phyloP scores from a whole-genome alignment of 2,113 vertebrate genomes.

The Lophura nycthemera region DNA sequence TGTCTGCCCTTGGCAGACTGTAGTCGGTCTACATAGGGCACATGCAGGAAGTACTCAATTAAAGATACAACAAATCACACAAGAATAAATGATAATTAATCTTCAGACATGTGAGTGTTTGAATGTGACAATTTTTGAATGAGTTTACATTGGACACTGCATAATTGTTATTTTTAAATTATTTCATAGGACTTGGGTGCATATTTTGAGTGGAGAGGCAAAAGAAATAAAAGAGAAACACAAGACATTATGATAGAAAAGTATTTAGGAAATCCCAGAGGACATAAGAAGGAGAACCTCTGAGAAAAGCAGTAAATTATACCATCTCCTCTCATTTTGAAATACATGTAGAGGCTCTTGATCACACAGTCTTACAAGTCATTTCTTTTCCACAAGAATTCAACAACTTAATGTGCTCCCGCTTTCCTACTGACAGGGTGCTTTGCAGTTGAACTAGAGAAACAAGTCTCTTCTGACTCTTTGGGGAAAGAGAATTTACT shows the following conservation, averaged over 20 bases:
- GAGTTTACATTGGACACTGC: accelerated
- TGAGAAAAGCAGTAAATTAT: not conserved
- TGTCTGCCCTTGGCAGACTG: not conserved
- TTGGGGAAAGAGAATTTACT: not conserved
- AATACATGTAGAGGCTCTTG: accelerated
- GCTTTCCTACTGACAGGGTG: not conserved
- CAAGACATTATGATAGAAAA: not conserved
- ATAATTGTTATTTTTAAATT: not conserved
- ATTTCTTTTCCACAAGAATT: not conserved
- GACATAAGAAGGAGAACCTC: not conserved
- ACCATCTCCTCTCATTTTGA: not conserved
- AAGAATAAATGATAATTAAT: not conserved
- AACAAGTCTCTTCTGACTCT: not conserved
- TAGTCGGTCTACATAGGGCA: not conserved
- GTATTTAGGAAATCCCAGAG: not conserved
- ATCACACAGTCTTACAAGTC: not conserved
- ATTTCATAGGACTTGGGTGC: accelerated
- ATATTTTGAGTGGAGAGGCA: not conserved
- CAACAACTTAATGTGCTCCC: not conserved
- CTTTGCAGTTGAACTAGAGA: not conserved
- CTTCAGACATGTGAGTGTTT: not conserved
- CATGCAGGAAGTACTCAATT: not conserved
- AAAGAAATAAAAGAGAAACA: not conserved
- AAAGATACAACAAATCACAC: not conserved
- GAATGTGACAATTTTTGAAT: not conserved